phyloP scores from a whole-genome alignment of 2,113 vertebrate species.

The Ahaetulla prasina region DNA sequence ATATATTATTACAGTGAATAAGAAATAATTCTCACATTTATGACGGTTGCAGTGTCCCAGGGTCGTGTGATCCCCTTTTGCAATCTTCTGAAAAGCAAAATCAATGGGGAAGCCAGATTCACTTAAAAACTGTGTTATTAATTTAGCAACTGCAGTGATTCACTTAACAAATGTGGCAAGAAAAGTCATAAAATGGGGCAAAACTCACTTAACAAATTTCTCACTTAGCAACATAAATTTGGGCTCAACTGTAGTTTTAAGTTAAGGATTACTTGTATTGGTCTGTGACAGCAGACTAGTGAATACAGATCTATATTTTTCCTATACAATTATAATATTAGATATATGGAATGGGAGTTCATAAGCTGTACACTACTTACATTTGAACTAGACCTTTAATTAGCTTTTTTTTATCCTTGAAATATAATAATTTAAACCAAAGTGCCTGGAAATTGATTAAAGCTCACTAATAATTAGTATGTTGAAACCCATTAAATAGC shows the following conservation, averaged over 20 bases:
- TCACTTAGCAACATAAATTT: no score
- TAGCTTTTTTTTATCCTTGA: not conserved
- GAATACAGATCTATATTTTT: not conserved
- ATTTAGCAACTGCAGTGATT: no score
- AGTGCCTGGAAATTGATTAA: not conserved
- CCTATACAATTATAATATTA: not conserved
- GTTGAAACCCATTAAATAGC: not conserved
- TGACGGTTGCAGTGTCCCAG: no score
- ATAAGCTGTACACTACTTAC: not conserved
- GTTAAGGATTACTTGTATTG: not conserved
- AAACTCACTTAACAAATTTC: no score
- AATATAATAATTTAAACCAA: not conserved
- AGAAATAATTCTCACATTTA: not conserved
- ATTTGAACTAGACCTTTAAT: not conserved
- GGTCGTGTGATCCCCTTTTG: no score
- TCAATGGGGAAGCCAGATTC: no score
- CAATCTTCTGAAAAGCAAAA: no score
- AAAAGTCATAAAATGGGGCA: no score
- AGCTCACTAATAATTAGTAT: not conserved
- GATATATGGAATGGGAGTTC: not conserved
- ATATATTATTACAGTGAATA: not conserved
- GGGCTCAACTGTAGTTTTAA: no score
- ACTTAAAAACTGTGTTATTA: no score
- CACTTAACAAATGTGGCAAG: no score
- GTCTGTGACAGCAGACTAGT: not conserved